Conservation (phyloP, 2,797 vertebrate genomes). For the Pelochelys cantorii region DNA sequence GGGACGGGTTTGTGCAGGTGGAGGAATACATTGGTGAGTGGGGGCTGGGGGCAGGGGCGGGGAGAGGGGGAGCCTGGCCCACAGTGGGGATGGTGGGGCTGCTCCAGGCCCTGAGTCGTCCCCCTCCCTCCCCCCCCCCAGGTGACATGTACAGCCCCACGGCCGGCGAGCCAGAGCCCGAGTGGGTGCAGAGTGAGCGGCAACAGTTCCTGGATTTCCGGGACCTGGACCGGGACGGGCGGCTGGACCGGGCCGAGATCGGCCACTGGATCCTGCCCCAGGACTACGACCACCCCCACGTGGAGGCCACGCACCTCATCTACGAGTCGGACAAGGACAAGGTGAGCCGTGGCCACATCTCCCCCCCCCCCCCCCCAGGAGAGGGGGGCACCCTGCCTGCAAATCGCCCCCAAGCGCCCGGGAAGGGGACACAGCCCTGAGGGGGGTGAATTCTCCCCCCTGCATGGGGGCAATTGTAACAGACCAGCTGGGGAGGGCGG, state of each 20-base stretch:
- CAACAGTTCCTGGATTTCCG: conserved; percentile 89
- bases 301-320: conserved; percentile 91
- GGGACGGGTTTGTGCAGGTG: conserved; percentile 86
- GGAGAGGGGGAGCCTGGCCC: neutral
- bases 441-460: too few species aligned
- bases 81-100: accelerated
- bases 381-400: neutral
- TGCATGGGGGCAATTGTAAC: too few species aligned
- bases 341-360: conserved; percentile 67
- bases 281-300: conserved; percentile 89
- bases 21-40: conserved; percentile 90
- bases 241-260: conserved; percentile 85
- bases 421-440: too few species aligned
- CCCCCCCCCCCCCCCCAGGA: too few species aligned
- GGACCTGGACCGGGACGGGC: conserved; percentile 89
- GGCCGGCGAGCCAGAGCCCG: conserved; percentile 81
- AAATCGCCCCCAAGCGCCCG: too few species aligned
- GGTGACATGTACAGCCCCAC: conserved; percentile 88
- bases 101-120: accelerated
- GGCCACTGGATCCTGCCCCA: conserved; percentile 89
- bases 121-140: conserved; percentile 32
- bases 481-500: too few species aligned
- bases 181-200: conserved; percentile 89
- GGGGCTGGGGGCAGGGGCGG: neutral
- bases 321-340: conserved; percentile 88